Conservation (phyloP, 1,140 invertebrate species). For the Habropoda laboriosa region DNA sequence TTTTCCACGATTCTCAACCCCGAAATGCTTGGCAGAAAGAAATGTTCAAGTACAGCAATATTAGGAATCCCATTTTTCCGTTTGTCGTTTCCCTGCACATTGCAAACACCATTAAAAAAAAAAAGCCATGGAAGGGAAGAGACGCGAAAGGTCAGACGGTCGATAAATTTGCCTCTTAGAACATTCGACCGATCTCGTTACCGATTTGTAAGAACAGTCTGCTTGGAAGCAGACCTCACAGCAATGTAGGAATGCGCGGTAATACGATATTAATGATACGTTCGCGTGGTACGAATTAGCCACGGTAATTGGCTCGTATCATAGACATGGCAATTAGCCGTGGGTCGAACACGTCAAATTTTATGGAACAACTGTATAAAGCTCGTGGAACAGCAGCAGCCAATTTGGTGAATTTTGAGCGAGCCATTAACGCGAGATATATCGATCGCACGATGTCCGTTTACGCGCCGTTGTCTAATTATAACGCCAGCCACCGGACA, state of each 20-base stretch:
- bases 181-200: constrained; percentile 29
- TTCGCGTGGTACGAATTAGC: constrained; percentile 37
- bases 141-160: not conserved
- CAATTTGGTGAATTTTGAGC: constrained; percentile 3
- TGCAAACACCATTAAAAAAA: too few relatives aligned
- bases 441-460: not conserved
- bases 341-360: constrained; percentile 50
- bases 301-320: constrained; percentile 50
- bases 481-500: constrained; percentile 1
- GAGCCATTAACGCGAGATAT: constrained; percentile 17
- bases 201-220: constrained; percentile 3
- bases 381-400: not conserved
- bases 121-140: not conserved
- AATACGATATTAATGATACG: constrained; percentile 60
- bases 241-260: constrained; percentile 17
- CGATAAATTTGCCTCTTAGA: constrained; percentile 2
- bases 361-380: constrained; percentile 45
- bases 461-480: constrained; percentile 30
- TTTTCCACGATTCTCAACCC: too few relatives aligned
- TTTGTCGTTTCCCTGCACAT: too few relatives aligned
- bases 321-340: constrained; percentile 46
- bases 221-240: not conserved
- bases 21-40: too few relatives aligned
- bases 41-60: too few relatives aligned
- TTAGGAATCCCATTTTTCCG: too few relatives aligned